Conservation (phyloP, 2,888 invertebrate species). For the Ypsolopha sequella region DNA sequence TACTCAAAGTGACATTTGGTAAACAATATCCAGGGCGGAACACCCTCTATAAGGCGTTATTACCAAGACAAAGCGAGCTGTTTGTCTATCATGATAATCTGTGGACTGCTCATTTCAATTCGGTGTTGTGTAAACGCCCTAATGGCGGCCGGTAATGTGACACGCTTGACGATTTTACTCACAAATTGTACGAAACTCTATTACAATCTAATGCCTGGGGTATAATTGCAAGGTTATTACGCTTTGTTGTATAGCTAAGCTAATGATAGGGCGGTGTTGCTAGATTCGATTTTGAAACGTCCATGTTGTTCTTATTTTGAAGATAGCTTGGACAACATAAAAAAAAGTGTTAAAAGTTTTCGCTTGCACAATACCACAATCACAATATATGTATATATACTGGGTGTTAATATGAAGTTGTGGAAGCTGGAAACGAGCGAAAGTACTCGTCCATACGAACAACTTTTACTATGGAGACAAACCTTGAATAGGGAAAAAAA, state of each 20-base stretch:
- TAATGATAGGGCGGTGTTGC: conserved; percentile 25
- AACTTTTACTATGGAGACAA: too few species aligned
- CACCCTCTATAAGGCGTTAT: conserved; percentile 54
- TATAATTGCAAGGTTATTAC: conserved; percentile 68
- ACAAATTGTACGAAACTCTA: conserved; percentile 71
- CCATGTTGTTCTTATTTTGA: too few species aligned
- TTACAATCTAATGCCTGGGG: conserved; percentile 67
- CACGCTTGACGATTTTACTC: conserved; percentile 71
- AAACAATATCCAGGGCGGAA: conserved; percentile 18
- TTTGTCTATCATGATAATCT: conserved; percentile 69
- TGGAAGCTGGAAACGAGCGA: too few species aligned
- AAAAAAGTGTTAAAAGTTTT: too few species aligned
- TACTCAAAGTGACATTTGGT: conserved; percentile 19
- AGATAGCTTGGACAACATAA: too few species aligned
- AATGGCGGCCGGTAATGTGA: conserved; percentile 68
- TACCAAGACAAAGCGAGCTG: conserved; percentile 62
- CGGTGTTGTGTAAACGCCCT: conserved; percentile 68
- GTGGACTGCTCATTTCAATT: conserved; percentile 67
- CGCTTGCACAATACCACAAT: too few species aligned
- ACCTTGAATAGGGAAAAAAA: too few species aligned
- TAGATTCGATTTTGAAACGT: too few species aligned
- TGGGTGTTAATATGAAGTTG: too few species aligned
- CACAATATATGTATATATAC: too few species aligned
- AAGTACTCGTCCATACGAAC: too few species aligned
- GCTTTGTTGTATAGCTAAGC: conserved; percentile 60